Conservation (phyloP, 2,888 invertebrate genomes). For the Eurytoma adleriae region DNA sequence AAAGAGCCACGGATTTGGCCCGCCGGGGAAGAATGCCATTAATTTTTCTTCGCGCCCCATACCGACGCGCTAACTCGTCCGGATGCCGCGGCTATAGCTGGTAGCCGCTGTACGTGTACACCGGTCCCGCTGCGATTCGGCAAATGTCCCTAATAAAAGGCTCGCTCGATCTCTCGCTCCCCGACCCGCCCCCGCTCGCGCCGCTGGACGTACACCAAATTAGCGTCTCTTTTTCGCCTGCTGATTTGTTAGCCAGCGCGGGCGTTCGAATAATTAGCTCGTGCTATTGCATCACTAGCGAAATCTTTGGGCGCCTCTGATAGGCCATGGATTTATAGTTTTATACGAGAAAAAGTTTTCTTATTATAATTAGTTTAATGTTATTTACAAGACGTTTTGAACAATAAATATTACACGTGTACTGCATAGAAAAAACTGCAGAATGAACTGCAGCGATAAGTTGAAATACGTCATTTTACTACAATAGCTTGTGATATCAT, state of each 20-base stretch:
- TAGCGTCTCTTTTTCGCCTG: not conserved
- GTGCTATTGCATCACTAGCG: too few relatives aligned
- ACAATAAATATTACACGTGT: too few relatives aligned
- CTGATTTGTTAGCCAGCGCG: not conserved
- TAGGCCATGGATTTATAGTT: too few relatives aligned
- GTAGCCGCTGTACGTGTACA: conserved; percentile 2
- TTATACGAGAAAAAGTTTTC: too few relatives aligned
- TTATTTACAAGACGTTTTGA: too few relatives aligned
- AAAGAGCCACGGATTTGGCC: conserved; percentile 69
- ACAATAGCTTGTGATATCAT: too few relatives aligned
- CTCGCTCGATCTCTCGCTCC: conserved; percentile 38
- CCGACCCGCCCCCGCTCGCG: conserved; percentile 7
- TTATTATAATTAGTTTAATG: too few relatives aligned
- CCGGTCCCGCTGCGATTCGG: conserved; percentile 34
- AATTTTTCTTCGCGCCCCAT: conserved; percentile 66
- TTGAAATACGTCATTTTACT: too few relatives aligned
- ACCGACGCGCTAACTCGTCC: conserved; percentile 25
- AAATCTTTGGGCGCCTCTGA: too few relatives aligned
- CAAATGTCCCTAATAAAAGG: conserved; percentile 50
- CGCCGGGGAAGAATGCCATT: conserved; percentile 70
- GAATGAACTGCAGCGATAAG: too few relatives aligned
- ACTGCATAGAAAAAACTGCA: too few relatives aligned
- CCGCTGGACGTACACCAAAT: not conserved
- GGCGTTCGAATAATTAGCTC: too few relatives aligned
- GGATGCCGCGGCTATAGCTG: not conserved